Conservation (phyloP, 1,140 invertebrate species). For the Drosophila ercepeae region DNA sequence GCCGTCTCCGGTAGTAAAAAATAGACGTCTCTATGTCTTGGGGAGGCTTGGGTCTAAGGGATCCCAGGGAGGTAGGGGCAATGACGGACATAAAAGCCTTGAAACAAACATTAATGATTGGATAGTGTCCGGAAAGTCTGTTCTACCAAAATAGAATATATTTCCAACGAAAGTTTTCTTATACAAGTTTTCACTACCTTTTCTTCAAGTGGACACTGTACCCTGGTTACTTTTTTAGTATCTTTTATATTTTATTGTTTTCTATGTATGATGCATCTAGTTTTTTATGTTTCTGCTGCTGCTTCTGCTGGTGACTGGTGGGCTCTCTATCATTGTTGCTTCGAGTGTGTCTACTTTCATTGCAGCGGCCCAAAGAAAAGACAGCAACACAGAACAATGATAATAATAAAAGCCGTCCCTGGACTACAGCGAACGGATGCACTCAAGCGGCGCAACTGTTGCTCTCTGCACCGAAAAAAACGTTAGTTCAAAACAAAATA, state of each 20-base stretch:
- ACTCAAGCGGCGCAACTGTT: slow-evolving; percentile 73
- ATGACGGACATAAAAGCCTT: slow-evolving; percentile 41
- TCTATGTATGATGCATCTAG: slow-evolving; percentile 30
- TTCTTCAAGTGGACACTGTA: slow-evolving; percentile 60
- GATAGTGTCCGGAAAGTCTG: not conserved
- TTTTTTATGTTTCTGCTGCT: slow-evolving; percentile 46
- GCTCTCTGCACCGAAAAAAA: slow-evolving; percentile 12
- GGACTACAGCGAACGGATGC: slow-evolving; percentile 60
- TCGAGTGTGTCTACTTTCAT: slow-evolving; percentile 46
- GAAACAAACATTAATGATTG: slow-evolving; percentile 15
- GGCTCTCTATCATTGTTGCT: slow-evolving; percentile 57
- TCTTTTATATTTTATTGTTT: slow-evolving; percentile 41
- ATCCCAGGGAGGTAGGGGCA: slow-evolving; percentile 1
- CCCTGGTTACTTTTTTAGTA: slow-evolving; percentile 33
- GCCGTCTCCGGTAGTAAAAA: slow-evolving; percentile 30
- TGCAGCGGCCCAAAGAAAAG: slow-evolving; percentile 31
- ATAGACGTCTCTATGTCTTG: slow-evolving; percentile 34
- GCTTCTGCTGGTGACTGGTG: slow-evolving; percentile 37
- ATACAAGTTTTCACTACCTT: too few relatives aligned
- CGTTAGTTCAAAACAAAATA: not conserved
- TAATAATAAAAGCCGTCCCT: slow-evolving; percentile 59
- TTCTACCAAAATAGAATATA: too few relatives aligned
- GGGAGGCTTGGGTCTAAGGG: slow-evolving; percentile 9
- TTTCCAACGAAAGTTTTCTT: too few relatives aligned
- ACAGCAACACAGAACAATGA: slow-evolving; percentile 32